Conservation (phyloP, 2,797 vertebrate genomes). For the Alosa sapidissima region DNA sequence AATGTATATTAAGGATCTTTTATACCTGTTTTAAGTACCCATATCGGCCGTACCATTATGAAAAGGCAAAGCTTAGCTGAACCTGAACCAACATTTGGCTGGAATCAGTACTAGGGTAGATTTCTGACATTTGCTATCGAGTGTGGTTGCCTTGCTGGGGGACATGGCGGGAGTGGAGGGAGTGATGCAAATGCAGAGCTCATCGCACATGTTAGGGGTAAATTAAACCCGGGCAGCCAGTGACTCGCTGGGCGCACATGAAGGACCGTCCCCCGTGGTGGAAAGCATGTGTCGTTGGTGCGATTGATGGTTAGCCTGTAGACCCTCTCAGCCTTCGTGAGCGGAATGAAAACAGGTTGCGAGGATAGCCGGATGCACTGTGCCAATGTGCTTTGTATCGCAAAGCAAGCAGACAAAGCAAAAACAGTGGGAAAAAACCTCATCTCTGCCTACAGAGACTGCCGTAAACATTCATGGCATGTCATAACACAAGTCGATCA, state of each 20-base stretch:
- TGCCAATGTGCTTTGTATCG: neutral
- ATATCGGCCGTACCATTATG: neutral
- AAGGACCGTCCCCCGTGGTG: slow-evolving; percentile 31
- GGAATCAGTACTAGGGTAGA: no score
- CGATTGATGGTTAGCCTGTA: slow-evolving; percentile 47
- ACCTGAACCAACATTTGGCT: no score
- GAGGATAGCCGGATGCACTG: slow-evolving; percentile 32
- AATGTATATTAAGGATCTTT: neutral
- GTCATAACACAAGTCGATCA: slow-evolving; percentile 4
- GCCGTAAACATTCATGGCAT: slow-evolving; percentile 15
- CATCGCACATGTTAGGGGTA: slow-evolving; percentile 39
- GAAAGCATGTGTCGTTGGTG: slow-evolving; percentile 30
- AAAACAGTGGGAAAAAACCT: neutral
- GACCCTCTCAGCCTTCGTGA: slow-evolving; percentile 41
- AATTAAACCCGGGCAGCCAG: slow-evolving; percentile 47
- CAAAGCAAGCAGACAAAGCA: neutral
- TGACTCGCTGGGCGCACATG: slow-evolving; percentile 32
- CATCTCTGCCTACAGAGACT: neutral
- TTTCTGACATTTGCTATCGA: no score
- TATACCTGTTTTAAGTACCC: neutral
- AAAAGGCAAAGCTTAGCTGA: neutral
- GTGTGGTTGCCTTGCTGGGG: neutral
- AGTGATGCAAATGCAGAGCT: slow-evolving; percentile 31
- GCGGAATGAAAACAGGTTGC: slow-evolving; percentile 38
- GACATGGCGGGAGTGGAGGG: neutral